Evolutionary conservation across 2,797 vertebrate genomes (phyloP), one percentile per base, ranked within the genome.

Genomic region (Lindbergichthys nudifrons): DNA sequence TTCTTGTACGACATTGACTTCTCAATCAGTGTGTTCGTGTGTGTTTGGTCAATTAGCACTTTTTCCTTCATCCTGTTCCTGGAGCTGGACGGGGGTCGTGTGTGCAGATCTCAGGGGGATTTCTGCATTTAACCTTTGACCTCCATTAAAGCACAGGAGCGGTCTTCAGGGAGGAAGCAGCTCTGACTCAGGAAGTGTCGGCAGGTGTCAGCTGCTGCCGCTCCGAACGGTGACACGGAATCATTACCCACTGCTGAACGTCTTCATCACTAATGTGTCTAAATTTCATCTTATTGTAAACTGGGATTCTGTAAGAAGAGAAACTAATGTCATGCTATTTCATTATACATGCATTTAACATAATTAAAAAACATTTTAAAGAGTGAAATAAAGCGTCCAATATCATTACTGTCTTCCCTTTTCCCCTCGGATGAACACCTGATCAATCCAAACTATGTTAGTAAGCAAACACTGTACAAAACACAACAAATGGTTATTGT

Each of bases 201-300:
- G 84, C 87, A 90, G 88, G 87, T 91, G 89, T 85, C 88, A 87
- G 85, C 86, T 91, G 90, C 78, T 83, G 87, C 71, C 76, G 82
- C 53, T 50, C 15, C 47, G 69, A 59, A 51, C 53, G 76, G 45
- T 77, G 75, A 88, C 66, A 86, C 52, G 62, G 73, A 79, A 87
- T 26, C 39, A 58, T 26, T 3, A 69, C 63, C 30, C 21, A 8
- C 21, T 21, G 15, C 6, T 15, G 2, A 48, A 64, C 13, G 5
- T 36, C 32, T 72, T 58, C 3, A 18, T 21, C 5, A 12, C 14
- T 14, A 42, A 42, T 42, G 30, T 16, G 36, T 48, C 18, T 46
- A 5, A 13, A n/a, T 13, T 74, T 36, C 3, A 32, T 26, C 0
- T 53, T 9, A 21, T 16, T 0, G 2, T 19, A 41, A 6, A 10